Percentiles rank a stretch among this genome's conserved stretches.
Conservation (phyloP, 2,797 vertebrate genomes). For the Mormyrus proboscirostris region DNA sequence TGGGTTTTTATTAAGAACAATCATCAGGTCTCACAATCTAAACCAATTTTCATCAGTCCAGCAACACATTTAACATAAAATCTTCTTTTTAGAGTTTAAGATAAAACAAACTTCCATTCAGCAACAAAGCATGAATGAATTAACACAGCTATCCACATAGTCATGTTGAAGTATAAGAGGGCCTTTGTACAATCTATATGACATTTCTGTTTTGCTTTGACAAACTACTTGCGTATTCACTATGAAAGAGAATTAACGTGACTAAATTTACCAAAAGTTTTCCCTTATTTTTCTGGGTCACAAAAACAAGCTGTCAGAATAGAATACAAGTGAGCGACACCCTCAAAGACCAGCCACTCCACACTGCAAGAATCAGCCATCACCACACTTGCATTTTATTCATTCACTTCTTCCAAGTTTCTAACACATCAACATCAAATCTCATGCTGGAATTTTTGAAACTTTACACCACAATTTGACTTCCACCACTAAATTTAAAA, state of each 20-base stretch:
- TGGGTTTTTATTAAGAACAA: not conserved
- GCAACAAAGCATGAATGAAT: not conserved
- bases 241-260: not conserved
- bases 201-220: not conserved
- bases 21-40: not conserved
- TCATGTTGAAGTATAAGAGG: not conserved
- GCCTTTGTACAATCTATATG: constrained; percentile 1
- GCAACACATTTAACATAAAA: not conserved
- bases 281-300: not conserved
- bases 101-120: not conserved
- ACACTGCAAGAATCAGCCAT: not conserved
- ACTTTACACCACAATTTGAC: not conserved
- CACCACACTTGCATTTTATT: not conserved
- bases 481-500: not conserved
- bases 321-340: not conserved
- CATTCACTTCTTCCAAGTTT: not conserved
- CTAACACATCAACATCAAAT: not conserved
- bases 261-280: not conserved
- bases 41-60: not conserved
- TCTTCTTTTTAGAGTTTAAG: not conserved
- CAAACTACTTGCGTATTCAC: not conserved
- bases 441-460: not conserved
- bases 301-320: constrained; percentile 5
- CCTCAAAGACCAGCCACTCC: not conserved
- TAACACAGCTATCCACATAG: not conserved